phyloP scores from a whole-genome alignment of 2,113 vertebrate genomes.

The Bettongia penicillata region DNA sequence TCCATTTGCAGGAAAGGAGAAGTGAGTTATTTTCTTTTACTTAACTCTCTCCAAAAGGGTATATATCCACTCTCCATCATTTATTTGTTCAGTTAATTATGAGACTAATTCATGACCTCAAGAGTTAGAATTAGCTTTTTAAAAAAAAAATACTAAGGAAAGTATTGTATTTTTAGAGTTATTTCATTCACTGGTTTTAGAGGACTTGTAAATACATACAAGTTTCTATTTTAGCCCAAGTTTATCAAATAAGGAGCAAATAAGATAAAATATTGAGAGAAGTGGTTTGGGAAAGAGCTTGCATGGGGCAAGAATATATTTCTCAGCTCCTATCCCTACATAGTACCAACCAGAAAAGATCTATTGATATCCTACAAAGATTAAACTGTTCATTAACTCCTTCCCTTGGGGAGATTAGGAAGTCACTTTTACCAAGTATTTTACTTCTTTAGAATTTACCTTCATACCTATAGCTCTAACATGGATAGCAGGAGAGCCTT shows the following conservation, averaged over 20 bases:
- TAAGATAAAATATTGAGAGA: no score
- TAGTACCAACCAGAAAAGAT: no score
- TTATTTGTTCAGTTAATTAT: not conserved
- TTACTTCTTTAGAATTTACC: slow-evolving; percentile 21
- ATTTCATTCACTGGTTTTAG: not conserved
- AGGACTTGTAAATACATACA: no score
- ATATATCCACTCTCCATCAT: not conserved
- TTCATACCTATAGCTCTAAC: not conserved
- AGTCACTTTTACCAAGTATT: not conserved
- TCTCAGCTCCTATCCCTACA: no score
- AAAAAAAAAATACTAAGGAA: no score
- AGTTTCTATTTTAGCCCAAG: no score
- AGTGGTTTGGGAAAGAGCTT: no score
- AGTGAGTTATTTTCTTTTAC: not conserved
- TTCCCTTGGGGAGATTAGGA: not conserved
- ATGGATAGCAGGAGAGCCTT: not conserved
- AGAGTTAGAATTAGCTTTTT: not conserved
- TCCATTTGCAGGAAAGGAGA: not conserved
- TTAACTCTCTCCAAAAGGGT: not conserved
- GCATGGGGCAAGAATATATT: no score
- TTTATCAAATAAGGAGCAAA: no score
- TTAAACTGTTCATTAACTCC: not conserved
- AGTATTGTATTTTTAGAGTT: not conserved
- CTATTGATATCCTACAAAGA: no score
- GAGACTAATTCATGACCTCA: not conserved